Conservation (phyloP, 1,140 invertebrate genomes). For the Cepaea nemoralis region DNA sequence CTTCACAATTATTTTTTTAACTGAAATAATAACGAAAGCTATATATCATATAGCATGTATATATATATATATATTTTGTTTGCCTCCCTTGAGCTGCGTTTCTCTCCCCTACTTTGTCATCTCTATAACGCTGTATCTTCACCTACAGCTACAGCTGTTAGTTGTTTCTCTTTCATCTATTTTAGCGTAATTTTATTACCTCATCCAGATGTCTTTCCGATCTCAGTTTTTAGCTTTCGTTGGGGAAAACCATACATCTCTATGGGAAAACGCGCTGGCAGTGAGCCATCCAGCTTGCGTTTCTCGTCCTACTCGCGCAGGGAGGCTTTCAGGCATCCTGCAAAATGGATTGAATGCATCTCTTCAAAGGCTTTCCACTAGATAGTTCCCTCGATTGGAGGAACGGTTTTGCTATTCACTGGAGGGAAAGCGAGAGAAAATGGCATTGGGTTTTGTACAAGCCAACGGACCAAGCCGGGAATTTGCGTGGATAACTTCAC, state of each 20-base stretch:
- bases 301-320: slow-evolving; percentile 2
- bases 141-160: background rate
- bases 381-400: background rate
- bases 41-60: too few relatives aligned
- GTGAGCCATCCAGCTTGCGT: background rate
- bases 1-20: too few relatives aligned
- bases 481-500: background rate
- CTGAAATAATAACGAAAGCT: too few relatives aligned
- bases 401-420: slow-evolving; percentile 1
- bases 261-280: background rate
- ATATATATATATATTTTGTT: too few relatives aligned
- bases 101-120: background rate
- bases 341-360: background rate
- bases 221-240: slow-evolving; percentile 1
- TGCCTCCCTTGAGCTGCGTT: background rate
- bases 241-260: too few relatives aligned
- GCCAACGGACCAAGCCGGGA: background rate
- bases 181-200: slow-evolving; percentile 29
- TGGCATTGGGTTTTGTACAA: background rate
- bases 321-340: background rate
- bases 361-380: background rate
- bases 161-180: slow-evolving; percentile 24
- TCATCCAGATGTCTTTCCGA: slow-evolving; percentile 28
- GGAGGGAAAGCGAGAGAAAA: background rate
- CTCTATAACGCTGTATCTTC: background rate